Base-by-base conservation (phyloP, 2,888 invertebrate genomes). In the Troglohyphantes excavatus region DNA sequence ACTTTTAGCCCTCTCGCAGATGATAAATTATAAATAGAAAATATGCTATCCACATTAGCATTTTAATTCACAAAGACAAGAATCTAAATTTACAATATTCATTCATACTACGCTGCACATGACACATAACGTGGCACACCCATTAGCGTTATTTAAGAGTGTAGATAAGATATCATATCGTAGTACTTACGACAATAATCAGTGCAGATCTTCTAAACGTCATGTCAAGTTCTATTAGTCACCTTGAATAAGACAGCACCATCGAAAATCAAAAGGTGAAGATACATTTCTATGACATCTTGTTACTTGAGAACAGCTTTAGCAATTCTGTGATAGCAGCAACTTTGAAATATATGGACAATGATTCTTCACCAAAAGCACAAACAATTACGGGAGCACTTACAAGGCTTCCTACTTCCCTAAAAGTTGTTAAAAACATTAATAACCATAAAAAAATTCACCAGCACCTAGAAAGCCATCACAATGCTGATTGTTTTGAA, bases 1-100 rank as follows among this genome's bases (percentile, higher is more conserved):
- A 26, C 46, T 72, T 33, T 43, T 26, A 43, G 27, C 46, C 46
- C 33, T 26, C 26, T 72, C 46, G 46, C 46, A 46, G 27, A 43
- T 72, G 33, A 6, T n/a, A 46, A 7, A 46, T 26, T 46, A 72
- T 26, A 72, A 72, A 27, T 72, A 53, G 27, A 53, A 72, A 53
- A 72, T 33, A 33, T 11, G 2, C 11, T 26, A 46, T 43, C 17
- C 43, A 53, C n/a, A 27, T 7, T 72, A 46, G 17, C 6, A 17
- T 72, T 46, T 27, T 6, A 19, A 43, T 72, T 46, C 46, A 72
- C 26, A 72, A 46, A n/a, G 39, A 39, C 21, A 19, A 70, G 13
- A 7, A 17, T 27, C 46, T 72, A 72, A 23, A 53, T 23, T 26
- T 46, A 53, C 21, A 27, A 46, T 26, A 70, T 21, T 39, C 39